Evolutionary conservation across 2,113 vertebrate genomes (phyloP).

Genomic region (Opisthocomus hoazin): DNA sequence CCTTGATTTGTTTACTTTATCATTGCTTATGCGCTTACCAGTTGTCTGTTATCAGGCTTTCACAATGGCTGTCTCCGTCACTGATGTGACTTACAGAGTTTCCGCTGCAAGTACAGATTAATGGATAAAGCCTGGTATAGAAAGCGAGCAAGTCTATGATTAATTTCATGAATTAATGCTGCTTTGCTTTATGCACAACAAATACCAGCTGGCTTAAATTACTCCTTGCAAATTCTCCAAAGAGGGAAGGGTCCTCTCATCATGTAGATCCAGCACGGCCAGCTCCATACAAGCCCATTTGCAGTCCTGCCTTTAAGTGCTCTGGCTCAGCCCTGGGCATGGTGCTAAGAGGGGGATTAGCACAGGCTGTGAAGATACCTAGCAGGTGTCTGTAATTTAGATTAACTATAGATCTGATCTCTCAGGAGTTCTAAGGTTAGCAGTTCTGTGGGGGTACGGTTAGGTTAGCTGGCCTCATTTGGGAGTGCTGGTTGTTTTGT

Average conservation of each 20-base stretch:
- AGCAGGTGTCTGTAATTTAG: neutral
- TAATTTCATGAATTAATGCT: neutral
- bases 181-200: neutral
- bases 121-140: neutral
- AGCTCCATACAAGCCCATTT: neutral
- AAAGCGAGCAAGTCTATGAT: neutral
- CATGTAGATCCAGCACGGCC: neutral
- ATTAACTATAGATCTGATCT: neutral
- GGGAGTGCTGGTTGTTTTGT: neutral
- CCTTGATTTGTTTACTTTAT: conserved; percentile 7
- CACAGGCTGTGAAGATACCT: neutral
- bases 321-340: rapidly evolving
- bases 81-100: neutral
- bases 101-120: neutral
- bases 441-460: rapidly evolving
- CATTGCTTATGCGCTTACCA: neutral
- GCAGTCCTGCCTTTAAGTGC: neutral
- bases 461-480: rapidly evolving
- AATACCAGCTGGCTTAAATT: neutral
- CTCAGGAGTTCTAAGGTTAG: rapidly evolving
- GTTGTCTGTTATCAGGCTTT: neutral
- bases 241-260: neutral
- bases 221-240: neutral
- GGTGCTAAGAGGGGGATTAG: neutral
- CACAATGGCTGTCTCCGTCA: neutral